Evolutionary conservation across 2,797 vertebrate genomes (phyloP).

Genomic region (Etheostoma perlongum): DNA sequence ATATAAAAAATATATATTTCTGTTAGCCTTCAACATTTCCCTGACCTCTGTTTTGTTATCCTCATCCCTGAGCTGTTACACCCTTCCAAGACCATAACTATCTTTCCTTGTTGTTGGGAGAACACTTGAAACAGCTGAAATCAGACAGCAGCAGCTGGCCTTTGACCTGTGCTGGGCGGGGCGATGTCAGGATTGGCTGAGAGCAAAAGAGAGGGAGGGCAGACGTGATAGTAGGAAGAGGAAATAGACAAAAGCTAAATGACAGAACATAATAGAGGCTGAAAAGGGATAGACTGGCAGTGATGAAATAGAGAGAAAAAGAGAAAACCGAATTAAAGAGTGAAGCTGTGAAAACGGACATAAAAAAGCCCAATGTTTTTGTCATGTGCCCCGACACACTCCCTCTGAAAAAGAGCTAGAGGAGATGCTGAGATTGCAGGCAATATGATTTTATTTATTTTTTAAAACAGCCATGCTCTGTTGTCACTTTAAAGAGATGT

Average conservation of each 20-base stretch:
- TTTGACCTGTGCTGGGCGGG: slow-evolving; percentile 42
- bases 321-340: neutral
- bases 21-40: slow-evolving; percentile 2
- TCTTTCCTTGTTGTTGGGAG: slow-evolving; percentile 30
- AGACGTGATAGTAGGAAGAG: slow-evolving; percentile 37
- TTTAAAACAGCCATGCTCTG: neutral
- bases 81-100: slow-evolving; percentile 32
- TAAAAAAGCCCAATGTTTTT: slow-evolving; percentile 17
- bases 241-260: slow-evolving; percentile 29
- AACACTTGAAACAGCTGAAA: slow-evolving; percentile 63
- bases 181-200: slow-evolving; percentile 29
- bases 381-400: too few species aligned
- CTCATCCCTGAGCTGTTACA: slow-evolving; percentile 31
- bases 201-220: slow-evolving; percentile 17
- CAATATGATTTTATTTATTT: slow-evolving; percentile 21
- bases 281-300: slow-evolving; percentile 29
- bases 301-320: slow-evolving; percentile 43
- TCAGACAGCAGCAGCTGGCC: slow-evolving; percentile 66
- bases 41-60: slow-evolving; percentile 19
- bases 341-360: slow-evolving; percentile 30
- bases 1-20: slow-evolving; percentile 21
- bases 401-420: slow-evolving; percentile 8
- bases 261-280: slow-evolving; percentile 16
- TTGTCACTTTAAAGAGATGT: slow-evolving; percentile 46
- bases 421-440: slow-evolving; percentile 13